Base-by-base conservation (phyloP, 1,140 invertebrate species). In the Stegodyphus dumicola region DNA sequence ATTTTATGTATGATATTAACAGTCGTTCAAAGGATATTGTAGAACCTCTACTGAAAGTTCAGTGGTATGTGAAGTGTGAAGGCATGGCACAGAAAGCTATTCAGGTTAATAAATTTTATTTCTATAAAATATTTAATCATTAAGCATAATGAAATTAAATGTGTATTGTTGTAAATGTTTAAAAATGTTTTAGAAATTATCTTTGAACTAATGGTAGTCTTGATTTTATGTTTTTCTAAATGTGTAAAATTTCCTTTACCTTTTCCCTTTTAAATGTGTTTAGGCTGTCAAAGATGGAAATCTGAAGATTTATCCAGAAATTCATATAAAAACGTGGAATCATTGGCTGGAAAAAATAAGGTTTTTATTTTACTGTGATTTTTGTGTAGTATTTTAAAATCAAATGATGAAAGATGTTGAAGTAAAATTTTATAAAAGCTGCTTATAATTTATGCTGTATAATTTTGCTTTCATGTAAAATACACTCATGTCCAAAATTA, bases 11-110 rank as follows among this genome's bases (percentile, higher is more conserved):
- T 33, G 3, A 33, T 33, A 33, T 66, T 78, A 78, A 60, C n/a
- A 99, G 96, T 91, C 93, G 98, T 71, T 99, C 97, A 5, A 99
- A 99, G 91, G 99, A 99, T 91, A 94, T 99, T 10, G 96, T 99
- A 67, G 99, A 99, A 90, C 98, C 98, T 0, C 92, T 99, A 87
- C 93, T 99, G 3, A 99, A 99, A 91, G 96, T 97, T 0, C 99
- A 99, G 91, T 99, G 99, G 99, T 99, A 93, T 90, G 91, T 93
- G 91, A 95, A 89, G 64, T 89, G 88, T 87, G 87, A 86, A 33
- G 88, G 86, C 52, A 89, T 89, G 88, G 89, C 89, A 13, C 74
- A 87, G 15, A 79, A 86, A 85, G 85, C 87, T 17, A 66, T 77
- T n/a, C 53, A 87, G 11, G 87, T 87, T 54, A 67, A 48, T 54